Evolutionary conservation across 2,113 vertebrate genomes (phyloP).

Genomic region (Eulemur macaco): DNA sequence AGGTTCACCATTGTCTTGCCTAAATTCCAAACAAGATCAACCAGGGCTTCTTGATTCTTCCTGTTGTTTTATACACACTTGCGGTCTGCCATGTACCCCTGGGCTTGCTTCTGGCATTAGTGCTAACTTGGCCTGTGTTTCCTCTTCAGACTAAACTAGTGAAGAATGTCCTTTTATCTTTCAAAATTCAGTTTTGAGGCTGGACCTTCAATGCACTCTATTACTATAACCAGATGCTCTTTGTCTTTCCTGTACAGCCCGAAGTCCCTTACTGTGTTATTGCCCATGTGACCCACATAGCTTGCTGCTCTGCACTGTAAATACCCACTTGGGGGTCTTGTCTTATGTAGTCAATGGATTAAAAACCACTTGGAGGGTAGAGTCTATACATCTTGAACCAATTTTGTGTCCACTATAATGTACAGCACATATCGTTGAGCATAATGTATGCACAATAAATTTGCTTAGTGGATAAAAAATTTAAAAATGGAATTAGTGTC

Average conservation of each 20-base stretch:
- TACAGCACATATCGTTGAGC: not conserved
- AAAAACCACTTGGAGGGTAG: not conserved
- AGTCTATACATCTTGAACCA: not conserved
- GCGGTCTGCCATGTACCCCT: not conserved
- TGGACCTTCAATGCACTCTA: not conserved
- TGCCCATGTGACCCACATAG: not conserved
- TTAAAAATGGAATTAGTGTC: constrained; percentile 6
- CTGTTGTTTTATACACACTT: not conserved
- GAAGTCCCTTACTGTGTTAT: not conserved
- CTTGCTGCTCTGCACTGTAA: not conserved
- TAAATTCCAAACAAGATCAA: not conserved
- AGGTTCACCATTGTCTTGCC: not conserved
- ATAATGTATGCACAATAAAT: not conserved
- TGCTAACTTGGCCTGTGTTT: not conserved
- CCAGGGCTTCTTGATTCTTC: not conserved
- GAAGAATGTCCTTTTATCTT: not conserved
- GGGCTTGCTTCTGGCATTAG: not conserved
- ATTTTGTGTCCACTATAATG: not conserved
- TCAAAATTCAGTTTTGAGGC: not conserved
- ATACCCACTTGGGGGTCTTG: not conserved
- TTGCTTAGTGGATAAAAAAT: constrained; percentile 8
- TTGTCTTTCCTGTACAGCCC: not conserved
- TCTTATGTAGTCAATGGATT: not conserved
- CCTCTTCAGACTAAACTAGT: not conserved
- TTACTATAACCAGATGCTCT: not conserved